phyloP scores from a whole-genome alignment of 2,113 vertebrate species.

The Varanus komodoensis region DNA sequence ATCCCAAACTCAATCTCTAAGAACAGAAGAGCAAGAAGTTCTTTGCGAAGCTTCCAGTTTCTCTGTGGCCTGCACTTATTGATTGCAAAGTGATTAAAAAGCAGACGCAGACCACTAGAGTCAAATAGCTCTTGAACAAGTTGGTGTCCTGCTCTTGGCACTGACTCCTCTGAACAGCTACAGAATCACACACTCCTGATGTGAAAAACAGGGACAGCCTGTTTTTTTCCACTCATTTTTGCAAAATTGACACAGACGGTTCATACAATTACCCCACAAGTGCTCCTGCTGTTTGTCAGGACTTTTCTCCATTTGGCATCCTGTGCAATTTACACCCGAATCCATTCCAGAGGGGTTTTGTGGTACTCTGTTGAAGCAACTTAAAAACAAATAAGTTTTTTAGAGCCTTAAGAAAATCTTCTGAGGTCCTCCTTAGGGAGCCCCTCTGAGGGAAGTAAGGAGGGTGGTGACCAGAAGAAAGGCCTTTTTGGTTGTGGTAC shows the following conservation, averaged over 20 bases:
- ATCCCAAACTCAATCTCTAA: background rate
- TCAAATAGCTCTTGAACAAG: conserved; percentile 53
- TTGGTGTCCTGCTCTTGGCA: conserved; percentile 60
- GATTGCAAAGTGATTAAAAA: conserved; percentile 25
- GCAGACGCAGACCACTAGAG: conserved; percentile 51
- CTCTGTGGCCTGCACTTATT: background rate
- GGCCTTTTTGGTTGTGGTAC: too few relatives aligned
- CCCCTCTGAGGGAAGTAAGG: too few relatives aligned
- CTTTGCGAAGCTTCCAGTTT: background rate
- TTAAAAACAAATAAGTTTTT: background rate
- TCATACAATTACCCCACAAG: conserved; percentile 56
- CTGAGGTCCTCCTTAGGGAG: too few relatives aligned
- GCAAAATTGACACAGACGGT: conserved; percentile 65
- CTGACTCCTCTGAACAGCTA: conserved; percentile 61
- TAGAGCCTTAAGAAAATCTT: too few relatives aligned
- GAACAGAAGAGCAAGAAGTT: rapidly evolving
- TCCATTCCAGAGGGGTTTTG: background rate
- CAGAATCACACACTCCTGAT: conserved; percentile 48
- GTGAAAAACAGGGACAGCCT: conserved; percentile 15
- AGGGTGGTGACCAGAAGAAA: too few relatives aligned
- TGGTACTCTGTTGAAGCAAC: background rate
- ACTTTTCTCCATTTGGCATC: background rate
- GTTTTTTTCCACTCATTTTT: conserved; percentile 59
- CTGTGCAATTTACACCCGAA: rapidly evolving
- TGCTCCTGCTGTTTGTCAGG: conserved; percentile 54